These are phyloP conservation scores for Thecophora atra DNA, from an alignment of 2,888 invertebrate genomes.

Conservation along the genomic window DNA sequence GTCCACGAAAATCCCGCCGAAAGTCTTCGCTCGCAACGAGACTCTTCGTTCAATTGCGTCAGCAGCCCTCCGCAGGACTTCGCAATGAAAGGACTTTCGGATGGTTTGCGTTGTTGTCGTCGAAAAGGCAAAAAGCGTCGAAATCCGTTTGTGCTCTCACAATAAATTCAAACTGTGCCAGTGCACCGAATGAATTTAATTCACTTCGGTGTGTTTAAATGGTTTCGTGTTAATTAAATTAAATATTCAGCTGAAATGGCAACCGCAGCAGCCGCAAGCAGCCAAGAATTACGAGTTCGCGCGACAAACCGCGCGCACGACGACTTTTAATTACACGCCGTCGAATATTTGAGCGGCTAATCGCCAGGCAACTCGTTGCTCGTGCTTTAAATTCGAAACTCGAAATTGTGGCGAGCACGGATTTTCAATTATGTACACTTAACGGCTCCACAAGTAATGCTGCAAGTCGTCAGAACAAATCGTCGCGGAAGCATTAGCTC, in stretches of 20 bases:
- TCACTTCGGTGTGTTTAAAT: conserved; percentile 49
- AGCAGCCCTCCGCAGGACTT: background rate
- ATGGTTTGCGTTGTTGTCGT: background rate
- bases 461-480: conserved; percentile 22
- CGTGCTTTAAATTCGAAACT: conserved; percentile 44
- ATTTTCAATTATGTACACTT: conserved; percentile 34
- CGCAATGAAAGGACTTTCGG: conserved; percentile 8
- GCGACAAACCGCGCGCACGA: conserved; percentile 43
- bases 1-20: background rate
- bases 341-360: conserved; percentile 63
- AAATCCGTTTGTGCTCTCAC: conserved; percentile 30
- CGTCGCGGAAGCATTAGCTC: conserved; percentile 7
- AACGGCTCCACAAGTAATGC: conserved; percentile 9
- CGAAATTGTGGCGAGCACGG: conserved; percentile 50
- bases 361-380: conserved; percentile 45
- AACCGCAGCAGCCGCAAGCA: conserved; percentile 30
- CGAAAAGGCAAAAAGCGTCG: background rate
- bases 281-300: conserved; percentile 40
- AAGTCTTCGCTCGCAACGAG: background rate
- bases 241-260: conserved; percentile 56
- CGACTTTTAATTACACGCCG: conserved; percentile 60
- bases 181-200: conserved; percentile 31
- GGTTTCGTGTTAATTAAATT: conserved; percentile 64
- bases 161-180: conserved; percentile 56
- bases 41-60: conserved; percentile 9